These are phyloP conservation scores for Scrobipalpa atriplicella DNA, from an alignment of 2,888 invertebrate genomes.

Conservation along the genomic window DNA sequence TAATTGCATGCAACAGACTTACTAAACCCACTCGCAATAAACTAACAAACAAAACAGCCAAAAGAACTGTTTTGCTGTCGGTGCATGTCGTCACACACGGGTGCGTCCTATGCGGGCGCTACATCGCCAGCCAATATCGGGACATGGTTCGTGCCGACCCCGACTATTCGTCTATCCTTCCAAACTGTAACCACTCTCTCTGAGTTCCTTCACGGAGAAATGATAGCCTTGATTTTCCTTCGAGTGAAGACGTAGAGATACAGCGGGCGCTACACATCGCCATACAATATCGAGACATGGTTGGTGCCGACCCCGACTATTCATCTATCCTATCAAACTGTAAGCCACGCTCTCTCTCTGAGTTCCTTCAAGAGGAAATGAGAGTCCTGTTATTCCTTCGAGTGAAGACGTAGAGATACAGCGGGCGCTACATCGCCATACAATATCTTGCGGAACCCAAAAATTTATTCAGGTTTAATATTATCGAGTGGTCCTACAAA, in stretches of 20 bases:
- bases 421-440: constrained; percentile 47
- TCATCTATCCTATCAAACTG: constrained; percentile 33
- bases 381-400: neutral
- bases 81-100: constrained; percentile 62
- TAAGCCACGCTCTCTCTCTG: constrained; percentile 4
- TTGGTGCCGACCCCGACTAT: constrained; percentile 44
- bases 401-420: neutral
- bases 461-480: no score
- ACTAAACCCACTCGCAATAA: no score
- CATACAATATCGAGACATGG: constrained; percentile 68
- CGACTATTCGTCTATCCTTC: constrained; percentile 40
- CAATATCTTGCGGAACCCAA: no score
- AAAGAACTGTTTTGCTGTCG: constrained; percentile 35
- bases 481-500: no score
- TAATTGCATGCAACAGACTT: no score
- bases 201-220: neutral
- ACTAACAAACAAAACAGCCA: no score
- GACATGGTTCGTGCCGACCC: constrained; percentile 47
- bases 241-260: neutral
- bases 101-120: constrained; percentile 46
- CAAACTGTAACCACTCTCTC: constrained; percentile 16
- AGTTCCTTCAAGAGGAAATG: neutral
- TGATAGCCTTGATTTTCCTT: neutral
- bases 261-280: constrained; percentile 37
- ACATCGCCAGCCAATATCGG: constrained; percentile 73